Evolutionary conservation across 2,888 invertebrate species (phyloP).

Genomic region (Agonopterix subpropinquella): DNA sequence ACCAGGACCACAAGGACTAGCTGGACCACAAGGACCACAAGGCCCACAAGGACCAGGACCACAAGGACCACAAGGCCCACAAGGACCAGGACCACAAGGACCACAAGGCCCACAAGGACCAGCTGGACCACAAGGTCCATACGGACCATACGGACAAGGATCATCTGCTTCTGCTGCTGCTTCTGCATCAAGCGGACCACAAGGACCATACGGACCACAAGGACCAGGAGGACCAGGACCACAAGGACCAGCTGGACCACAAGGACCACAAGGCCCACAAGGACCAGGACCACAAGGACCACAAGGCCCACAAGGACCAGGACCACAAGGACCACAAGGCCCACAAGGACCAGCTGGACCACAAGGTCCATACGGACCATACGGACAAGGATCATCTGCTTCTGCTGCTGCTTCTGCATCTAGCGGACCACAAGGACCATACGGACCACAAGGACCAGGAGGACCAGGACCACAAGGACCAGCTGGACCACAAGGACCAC

Average conservation of each 20-base stretch:
- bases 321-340: too few relatives aligned
- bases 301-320: background rate
- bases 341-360: too few relatives aligned
- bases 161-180: too few relatives aligned
- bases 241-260: too few relatives aligned
- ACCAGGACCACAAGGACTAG: slow-evolving; percentile 2
- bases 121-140: background rate
- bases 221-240: too few relatives aligned
- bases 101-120: background rate
- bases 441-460: slow-evolving; percentile 1
- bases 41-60: slow-evolving; percentile 7
- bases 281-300: slow-evolving; percentile 1
- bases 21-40: too few relatives aligned
- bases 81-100: background rate
- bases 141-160: slow-evolving; percentile 2
- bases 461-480: too few relatives aligned
- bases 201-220: background rate
- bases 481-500: too few relatives aligned
- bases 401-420: slow-evolving; percentile 9
- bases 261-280: background rate
- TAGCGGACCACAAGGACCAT: slow-evolving; percentile 4
- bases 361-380: background rate
- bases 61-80: background rate
- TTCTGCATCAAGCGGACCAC: too few relatives aligned
- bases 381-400: slow-evolving; percentile 3